phyloP scores from a whole-genome alignment of 2,797 vertebrate species.

The Paedocypris micromegethes region DNA sequence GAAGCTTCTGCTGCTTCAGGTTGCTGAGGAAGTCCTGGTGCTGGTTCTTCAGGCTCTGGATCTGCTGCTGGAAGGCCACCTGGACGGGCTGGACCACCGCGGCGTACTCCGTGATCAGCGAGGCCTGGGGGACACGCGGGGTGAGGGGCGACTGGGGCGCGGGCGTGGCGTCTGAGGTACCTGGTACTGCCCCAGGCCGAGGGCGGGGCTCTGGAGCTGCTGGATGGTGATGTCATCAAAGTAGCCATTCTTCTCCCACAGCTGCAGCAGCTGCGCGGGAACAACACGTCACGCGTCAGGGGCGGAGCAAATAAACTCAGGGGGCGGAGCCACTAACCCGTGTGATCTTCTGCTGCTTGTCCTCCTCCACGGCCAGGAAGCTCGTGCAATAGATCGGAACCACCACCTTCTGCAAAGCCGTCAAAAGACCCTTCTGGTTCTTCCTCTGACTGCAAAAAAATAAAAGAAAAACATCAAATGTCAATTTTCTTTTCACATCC shows the following conservation, averaged over 20 bases:
- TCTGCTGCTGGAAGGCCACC: constrained; percentile 94
- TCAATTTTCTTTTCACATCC: too few species aligned
- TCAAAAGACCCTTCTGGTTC: constrained; percentile 89
- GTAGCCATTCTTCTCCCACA: constrained; percentile 98
- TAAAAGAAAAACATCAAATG: neutral
- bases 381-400: constrained; percentile 98
- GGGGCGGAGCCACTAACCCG: constrained; percentile 62
- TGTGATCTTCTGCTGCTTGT: constrained; percentile 98
- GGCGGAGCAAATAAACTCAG: too few species aligned
- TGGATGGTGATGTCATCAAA: constrained; percentile 95
- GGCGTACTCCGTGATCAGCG: constrained; percentile 86
- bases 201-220: constrained; percentile 90
- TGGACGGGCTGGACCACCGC: constrained; percentile 88
- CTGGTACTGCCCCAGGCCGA: constrained; percentile 96
- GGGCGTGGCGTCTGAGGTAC: constrained; percentile 54
- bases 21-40: constrained; percentile 89
- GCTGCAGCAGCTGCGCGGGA: constrained; percentile 79
- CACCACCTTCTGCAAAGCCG: constrained; percentile 93
- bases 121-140: constrained; percentile 68
- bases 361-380: constrained; percentile 94
- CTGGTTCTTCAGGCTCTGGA: constrained; percentile 86
- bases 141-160: neutral
- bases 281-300: neutral
- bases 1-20: constrained; percentile 76
- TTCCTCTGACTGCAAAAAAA: constrained; percentile 82